Conservation (phyloP, 2,888 invertebrate genomes). For the Hypomecis atomaria region DNA sequence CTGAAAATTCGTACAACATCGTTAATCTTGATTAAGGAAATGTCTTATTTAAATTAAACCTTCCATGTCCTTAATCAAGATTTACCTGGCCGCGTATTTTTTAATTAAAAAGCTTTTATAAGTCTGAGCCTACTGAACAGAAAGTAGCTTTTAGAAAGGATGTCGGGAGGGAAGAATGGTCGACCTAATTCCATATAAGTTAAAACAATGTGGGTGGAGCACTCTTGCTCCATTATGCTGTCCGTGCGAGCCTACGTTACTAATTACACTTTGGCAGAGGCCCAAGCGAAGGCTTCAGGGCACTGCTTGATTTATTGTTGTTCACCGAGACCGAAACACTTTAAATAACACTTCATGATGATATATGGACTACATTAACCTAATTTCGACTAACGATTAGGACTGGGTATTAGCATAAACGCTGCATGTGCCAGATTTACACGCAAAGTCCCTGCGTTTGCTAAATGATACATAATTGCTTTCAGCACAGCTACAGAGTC, state of each 20-base stretch:
- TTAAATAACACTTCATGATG: slow-evolving; percentile 67
- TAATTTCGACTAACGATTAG: slow-evolving; percentile 45
- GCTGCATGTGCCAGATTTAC: slow-evolving; percentile 38
- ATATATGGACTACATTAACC: slow-evolving; percentile 62
- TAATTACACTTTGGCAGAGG: slow-evolving; percentile 78
- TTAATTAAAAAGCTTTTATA: slow-evolving; percentile 18
- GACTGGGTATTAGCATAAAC: slow-evolving; percentile 39
- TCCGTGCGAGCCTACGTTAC: slow-evolving; percentile 66
- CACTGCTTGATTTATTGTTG: slow-evolving; percentile 75
- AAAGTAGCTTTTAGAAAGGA: slow-evolving; percentile 26
- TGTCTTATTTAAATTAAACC: slow-evolving; percentile 16
- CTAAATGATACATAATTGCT: slow-evolving; percentile 23
- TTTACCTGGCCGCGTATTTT: slow-evolving; percentile 32
- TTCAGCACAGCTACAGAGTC: slow-evolving; percentile 1
- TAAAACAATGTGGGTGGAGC: slow-evolving; percentile 68
- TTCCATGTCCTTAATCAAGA: slow-evolving; percentile 11
- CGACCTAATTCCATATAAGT: slow-evolving; percentile 65
- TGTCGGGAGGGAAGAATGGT: slow-evolving; percentile 46
- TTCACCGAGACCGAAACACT: slow-evolving; percentile 71
- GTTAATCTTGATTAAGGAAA: slow-evolving; percentile 26
- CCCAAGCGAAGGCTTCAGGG: slow-evolving; percentile 68
- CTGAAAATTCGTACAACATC: slow-evolving; percentile 71
- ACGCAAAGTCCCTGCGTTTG: slow-evolving; percentile 27
- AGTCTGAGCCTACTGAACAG: slow-evolving; percentile 17
- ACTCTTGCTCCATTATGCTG: slow-evolving; percentile 66